Evolutionary conservation across 2,888 invertebrate species (phyloP).

Genomic region (Scaptomyza parva): DNA sequence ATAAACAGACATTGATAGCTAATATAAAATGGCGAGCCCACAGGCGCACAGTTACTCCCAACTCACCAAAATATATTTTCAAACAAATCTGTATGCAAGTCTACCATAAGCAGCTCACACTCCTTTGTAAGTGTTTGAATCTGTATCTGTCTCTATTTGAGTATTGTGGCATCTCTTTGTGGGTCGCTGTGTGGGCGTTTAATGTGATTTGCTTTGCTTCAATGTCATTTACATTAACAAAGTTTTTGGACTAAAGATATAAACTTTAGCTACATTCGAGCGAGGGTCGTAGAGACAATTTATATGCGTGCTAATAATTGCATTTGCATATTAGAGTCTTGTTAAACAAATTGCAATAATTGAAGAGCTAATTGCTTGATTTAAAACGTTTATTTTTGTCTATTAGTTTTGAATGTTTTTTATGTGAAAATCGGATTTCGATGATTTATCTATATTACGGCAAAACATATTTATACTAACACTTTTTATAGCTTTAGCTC

Average conservation of each 20-base stretch:
- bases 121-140: conserved; percentile 9
- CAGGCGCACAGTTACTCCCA: conserved; percentile 11
- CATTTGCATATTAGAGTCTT: neutral
- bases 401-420: neutral
- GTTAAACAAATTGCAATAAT: neutral
- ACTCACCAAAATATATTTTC: conserved; percentile 3
- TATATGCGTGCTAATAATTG: neutral
- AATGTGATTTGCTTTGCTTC: conserved; percentile 60
- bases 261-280: conserved; percentile 43
- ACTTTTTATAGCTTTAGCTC: neutral
- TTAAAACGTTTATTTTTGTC: neutral
- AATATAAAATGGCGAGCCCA: conserved; percentile 54
- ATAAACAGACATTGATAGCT: conserved; percentile 65
- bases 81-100: conserved; percentile 31
- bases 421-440: no score
- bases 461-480: neutral
- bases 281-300: conserved; percentile 40
- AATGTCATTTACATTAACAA: conserved; percentile 64
- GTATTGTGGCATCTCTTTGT: conserved; percentile 10
- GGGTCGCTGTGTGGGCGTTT: conserved; percentile 44
- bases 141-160: conserved; percentile 11
- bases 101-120: conserved; percentile 8
- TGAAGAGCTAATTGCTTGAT: neutral
- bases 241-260: conserved; percentile 51
- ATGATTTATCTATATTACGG: no score